Base-by-base conservation (phyloP, 2,797 vertebrate genomes). In the Hippopotamyrus pictus region DNA sequence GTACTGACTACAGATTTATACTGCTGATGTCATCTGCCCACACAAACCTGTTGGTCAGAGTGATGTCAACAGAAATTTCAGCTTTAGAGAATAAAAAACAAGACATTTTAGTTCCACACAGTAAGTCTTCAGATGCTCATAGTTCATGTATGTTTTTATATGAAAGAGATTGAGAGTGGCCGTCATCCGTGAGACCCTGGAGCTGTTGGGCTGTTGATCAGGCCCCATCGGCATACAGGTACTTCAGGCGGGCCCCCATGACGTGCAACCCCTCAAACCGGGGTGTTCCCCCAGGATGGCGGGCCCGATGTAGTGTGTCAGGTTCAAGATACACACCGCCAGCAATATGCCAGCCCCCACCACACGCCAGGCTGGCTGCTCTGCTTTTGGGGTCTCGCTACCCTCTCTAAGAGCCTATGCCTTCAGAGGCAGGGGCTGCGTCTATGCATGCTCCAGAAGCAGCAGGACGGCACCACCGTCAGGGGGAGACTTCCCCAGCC, bases 381-480 rank as follows among this genome's bases (percentile, higher is more conserved):
- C 25, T 69, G 25, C 5, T 37, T 73, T 6, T 12, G 12, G 65
- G 65, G 29, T 73, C 29, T 33, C 25, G 3, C 62, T 65, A 29
- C 25, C 9, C 9, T 12, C 3, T 29, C 62, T 69, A 12, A 33
- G 25, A 69, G 62, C 11, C 25, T 12, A 33, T 69, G 62, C 62
- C 22, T 65, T 29, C 62, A 65, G 22, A 11, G 59, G 25, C n/a
- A 62, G 59, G 7, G 59, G 59, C 59, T 65, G 11, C 62, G 14
- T 29, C 25, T 29, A 14, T 37, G 62, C 62, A 29, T 1, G 11
- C 65, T 37, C 29, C 65, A 73, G 29, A 46, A 59, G 29, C 54
- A 88, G 41, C 29, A 57, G 76, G 22, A 37, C 46, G 86, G 6
- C 22, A 69, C 90, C 90, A n/a, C 85, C 86, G 33, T 57, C 53